These are phyloP conservation scores for Drosophila pegasa DNA, from an alignment of 2,888 invertebrate species.

Conservation along the genomic window DNA sequence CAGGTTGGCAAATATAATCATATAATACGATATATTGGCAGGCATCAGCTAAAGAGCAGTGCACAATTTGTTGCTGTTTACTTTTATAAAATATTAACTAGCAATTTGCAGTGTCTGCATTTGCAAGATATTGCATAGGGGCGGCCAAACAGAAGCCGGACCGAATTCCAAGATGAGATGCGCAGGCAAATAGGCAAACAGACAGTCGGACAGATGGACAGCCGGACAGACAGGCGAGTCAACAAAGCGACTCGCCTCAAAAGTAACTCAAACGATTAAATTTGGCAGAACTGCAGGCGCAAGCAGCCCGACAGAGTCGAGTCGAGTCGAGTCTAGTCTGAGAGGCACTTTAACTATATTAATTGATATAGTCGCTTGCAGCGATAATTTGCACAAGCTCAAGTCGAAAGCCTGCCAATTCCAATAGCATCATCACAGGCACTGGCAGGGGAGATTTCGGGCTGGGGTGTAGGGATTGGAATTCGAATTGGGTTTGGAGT, in stretches of 20 bases:
- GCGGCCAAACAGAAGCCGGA: slow-evolving; percentile 51
- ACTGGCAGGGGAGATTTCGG: slow-evolving; percentile 5
- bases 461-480: background rate
- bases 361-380: slow-evolving; percentile 77
- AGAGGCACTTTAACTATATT: slow-evolving; percentile 76
- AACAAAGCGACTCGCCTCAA: slow-evolving; percentile 30
- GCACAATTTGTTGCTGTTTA: slow-evolving; percentile 79
- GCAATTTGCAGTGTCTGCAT: slow-evolving; percentile 77
- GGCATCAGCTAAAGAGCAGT: slow-evolving; percentile 40
- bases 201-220: slow-evolving; percentile 6
- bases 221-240: slow-evolving; percentile 18
- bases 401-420: slow-evolving; percentile 68
- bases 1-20: slow-evolving; percentile 25
- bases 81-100: slow-evolving; percentile 78
- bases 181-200: slow-evolving; percentile 15
- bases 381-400: slow-evolving; percentile 76
- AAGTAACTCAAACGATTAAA: slow-evolving; percentile 69
- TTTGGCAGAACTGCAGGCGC: slow-evolving; percentile 49
- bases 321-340: slow-evolving; percentile 3
- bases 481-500: background rate
- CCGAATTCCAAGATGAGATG: slow-evolving; percentile 26
- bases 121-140: slow-evolving; percentile 45
- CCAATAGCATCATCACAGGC: slow-evolving; percentile 56
- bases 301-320: background rate
- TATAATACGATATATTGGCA: slow-evolving; percentile 25